These are phyloP conservation scores for Taeniopygia guttata DNA, from an alignment of 2,797 vertebrate species.

Conservation along the genomic window DNA sequence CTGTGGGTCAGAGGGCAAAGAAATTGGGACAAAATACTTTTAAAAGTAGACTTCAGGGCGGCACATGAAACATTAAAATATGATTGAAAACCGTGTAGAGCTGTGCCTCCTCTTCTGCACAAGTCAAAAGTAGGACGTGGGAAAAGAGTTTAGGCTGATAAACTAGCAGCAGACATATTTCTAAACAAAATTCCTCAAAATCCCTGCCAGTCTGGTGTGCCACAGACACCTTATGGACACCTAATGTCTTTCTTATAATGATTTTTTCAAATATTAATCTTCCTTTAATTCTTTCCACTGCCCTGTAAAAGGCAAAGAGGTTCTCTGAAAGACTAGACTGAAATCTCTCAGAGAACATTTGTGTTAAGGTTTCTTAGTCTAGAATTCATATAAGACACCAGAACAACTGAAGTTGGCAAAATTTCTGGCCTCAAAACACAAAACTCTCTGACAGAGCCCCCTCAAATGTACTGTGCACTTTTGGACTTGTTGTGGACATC, in stretches of 20 bases:
- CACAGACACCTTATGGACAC: neutral
- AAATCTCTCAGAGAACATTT: neutral
- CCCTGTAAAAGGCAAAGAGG: rapidly evolving
- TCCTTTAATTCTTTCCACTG: neutral
- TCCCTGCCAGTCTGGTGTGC: neutral
- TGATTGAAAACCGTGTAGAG: neutral
- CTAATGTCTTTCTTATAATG: neutral
- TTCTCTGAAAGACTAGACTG: neutral
- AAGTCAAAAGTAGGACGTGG: neutral
- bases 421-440: neutral
- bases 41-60: neutral
- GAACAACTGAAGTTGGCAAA: neutral
- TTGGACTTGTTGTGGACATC: neutral
- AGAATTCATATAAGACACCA: neutral
- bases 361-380: neutral
- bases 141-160: neutral
- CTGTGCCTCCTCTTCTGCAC: neutral
- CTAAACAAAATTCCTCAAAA: neutral
- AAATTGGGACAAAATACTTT: neutral
- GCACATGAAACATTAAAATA: neutral
- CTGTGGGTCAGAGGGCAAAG: neutral
- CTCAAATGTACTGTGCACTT: neutral
- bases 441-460: neutral
- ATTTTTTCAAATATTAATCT: neutral
- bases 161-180: neutral